These are phyloP conservation scores for Trichomycterus rosablanca DNA, from an alignment of 2,113 vertebrate species.

Conservation along the genomic window DNA sequence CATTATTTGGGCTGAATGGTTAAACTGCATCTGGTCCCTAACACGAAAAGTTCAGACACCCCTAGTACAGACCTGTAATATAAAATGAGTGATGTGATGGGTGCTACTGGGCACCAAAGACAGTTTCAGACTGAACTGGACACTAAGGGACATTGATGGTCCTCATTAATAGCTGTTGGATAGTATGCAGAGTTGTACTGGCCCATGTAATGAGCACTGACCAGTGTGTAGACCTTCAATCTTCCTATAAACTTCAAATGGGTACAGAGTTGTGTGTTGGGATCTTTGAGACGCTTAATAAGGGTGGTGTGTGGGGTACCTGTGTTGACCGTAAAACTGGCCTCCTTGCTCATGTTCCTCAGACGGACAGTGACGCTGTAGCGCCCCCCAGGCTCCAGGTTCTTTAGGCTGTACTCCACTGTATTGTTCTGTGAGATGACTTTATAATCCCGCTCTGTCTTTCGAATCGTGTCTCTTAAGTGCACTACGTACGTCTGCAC, in stretches of 20 bases:
- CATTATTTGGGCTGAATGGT: too few relatives aligned
- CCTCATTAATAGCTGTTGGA: too few relatives aligned
- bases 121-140: too few relatives aligned
- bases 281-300: not conserved
- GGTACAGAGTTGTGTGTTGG: not conserved
- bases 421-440: conserved; percentile 84
- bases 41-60: too few relatives aligned
- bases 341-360: conserved; percentile 95
- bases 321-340: conserved; percentile 85
- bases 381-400: conserved; percentile 84
- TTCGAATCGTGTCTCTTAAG: conserved; percentile 82
- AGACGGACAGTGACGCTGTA: conserved; percentile 86
- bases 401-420: conserved; percentile 79
- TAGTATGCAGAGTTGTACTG: too few relatives aligned
- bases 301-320: conserved; percentile 41
- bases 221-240: too few relatives aligned
- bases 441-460: conserved; percentile 83
- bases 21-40: too few relatives aligned
- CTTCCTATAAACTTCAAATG: not conserved
- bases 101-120: too few relatives aligned
- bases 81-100: too few relatives aligned
- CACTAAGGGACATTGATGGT: too few relatives aligned
- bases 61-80: too few relatives aligned
- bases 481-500: conserved; percentile 79
- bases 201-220: too few relatives aligned